A percentile compares a stretch with the other conserved stretches of the same genome.
Evolutionary conservation across 1,140 invertebrate species (phyloP).

Genomic region (Trialeurodes vaporariorum): DNA sequence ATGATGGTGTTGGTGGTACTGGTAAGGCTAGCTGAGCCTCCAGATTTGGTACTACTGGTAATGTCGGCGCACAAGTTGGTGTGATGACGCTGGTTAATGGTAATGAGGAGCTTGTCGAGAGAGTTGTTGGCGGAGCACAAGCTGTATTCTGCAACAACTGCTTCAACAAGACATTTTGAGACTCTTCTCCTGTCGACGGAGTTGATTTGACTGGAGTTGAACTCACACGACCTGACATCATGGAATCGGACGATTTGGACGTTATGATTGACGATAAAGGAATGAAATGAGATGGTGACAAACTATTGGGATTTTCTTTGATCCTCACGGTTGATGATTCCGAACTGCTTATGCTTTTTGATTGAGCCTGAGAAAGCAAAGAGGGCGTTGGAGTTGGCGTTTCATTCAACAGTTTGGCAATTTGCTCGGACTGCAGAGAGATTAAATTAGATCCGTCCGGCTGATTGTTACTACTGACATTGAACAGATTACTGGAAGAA

Average conservation of each 20-base stretch:
- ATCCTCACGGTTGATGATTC: neutral
- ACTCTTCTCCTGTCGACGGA: slow-evolving; percentile 43
- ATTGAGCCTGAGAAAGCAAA: neutral
- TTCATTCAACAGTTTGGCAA: neutral
- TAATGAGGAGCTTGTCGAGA: slow-evolving; percentile 30
- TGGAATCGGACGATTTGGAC: slow-evolving; percentile 17
- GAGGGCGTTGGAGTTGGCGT: neutral
- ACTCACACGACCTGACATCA: slow-evolving; percentile 8
- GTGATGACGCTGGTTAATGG: slow-evolving; percentile 4
- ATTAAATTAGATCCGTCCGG: neutral
- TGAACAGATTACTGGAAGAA: neutral
- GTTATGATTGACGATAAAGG: slow-evolving; percentile 21
- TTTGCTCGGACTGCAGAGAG: neutral
- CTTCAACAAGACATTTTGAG: slow-evolving; percentile 80
- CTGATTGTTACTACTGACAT: neutral
- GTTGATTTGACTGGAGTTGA: neutral
- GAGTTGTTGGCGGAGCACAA: slow-evolving; percentile 42
- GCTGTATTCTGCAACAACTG: slow-evolving; percentile 78
- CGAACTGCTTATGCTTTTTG: neutral
- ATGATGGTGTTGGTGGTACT: slow-evolving; percentile 45
- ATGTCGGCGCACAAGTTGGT: slow-evolving; percentile 12
- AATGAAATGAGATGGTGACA: slow-evolving; percentile 16
- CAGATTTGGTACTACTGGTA: slow-evolving; percentile 52
- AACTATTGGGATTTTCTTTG: neutral
- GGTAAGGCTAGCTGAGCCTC: slow-evolving; percentile 60